phyloP scores from a whole-genome alignment of 2,797 vertebrate species.

The Crocodylus rhombifer region DNA sequence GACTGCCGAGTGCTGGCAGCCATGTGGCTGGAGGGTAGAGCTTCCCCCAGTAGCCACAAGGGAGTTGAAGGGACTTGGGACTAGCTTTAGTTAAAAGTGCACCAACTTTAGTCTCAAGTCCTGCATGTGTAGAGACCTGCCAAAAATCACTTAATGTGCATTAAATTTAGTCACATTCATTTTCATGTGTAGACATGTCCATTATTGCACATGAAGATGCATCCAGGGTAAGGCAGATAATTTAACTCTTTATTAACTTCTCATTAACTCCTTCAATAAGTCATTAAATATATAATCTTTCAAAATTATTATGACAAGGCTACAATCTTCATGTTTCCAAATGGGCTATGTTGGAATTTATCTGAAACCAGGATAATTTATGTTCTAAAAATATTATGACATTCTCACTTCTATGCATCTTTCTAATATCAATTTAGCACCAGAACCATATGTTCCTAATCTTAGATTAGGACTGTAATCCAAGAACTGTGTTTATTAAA shows the following conservation, averaged over 20 bases:
- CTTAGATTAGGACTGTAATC: constrained; percentile 37
- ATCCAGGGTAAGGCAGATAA: constrained; percentile 45
- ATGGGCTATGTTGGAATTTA: constrained; percentile 54
- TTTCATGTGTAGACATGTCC: no score
- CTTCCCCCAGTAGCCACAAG: no score
- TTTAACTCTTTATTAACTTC: constrained; percentile 67
- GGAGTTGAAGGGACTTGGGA: no score
- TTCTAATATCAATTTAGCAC: constrained; percentile 58
- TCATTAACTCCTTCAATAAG: constrained; percentile 65
- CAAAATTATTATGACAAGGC: constrained; percentile 61
- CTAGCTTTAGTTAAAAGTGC: no score
- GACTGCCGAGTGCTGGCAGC: no score
- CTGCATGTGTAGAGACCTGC: no score
- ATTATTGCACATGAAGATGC: neutral
- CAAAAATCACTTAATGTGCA: no score
- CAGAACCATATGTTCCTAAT: constrained; percentile 55
- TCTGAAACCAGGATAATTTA: constrained; percentile 46
- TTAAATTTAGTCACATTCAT: no score
- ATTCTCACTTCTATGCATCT: constrained; percentile 58
- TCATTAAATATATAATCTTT: constrained; percentile 67
- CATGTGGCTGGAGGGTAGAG: no score
- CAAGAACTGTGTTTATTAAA: constrained; percentile 57
- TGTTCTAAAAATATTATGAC: constrained; percentile 64
- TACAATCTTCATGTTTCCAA: constrained; percentile 67
- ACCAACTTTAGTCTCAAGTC: no score